Evolutionary conservation across 2,888 invertebrate species (phyloP), one percentile per base, ranked within the genome.

Genomic region (Drosophila austrosaltans): DNA sequence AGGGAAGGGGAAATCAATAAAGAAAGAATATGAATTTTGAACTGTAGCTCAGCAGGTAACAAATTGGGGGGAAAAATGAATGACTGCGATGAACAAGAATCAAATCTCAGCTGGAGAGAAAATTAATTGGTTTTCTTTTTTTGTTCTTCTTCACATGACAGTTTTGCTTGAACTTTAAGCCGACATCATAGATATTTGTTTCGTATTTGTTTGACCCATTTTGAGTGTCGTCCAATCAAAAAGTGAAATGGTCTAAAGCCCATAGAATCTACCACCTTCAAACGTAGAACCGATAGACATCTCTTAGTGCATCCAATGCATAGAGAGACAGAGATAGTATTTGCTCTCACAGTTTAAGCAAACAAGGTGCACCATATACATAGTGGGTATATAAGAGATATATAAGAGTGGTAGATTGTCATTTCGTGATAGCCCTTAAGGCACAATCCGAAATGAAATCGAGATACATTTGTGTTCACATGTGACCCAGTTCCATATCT

Each of bases 381-480:
- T 8, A 36, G 36, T 8, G 36, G 59, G 16, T 16, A 16, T 16
- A 16, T 16, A 16, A 16, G 16, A 16, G 16, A 16, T 16, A 16
- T 16, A 16, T 16, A 16, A 16, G 16, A 16, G 6, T 16, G 25
- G 48, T 40, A 79, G 89, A 89, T 85, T 81, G 84, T 76, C 84
- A 85, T 81, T 87, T 84, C 53, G 70, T 65, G 84, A 85, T 85
- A 85, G 81, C 69, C 86, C 71, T 78, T 61, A 42, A 69, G 73
- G 79, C 79, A 60, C 79, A 81, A 75, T 70, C 76, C 65, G 3
- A 76, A 84, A 87, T 87, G 76, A 79, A 85, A 85, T 85, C 89
- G 76, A 85, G 89, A 89, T 85, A 89, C 85, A 79, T 85, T 87
- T 85, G 89, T 89, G 48, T 40, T 67, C 63, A 54, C 65, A 44